These are phyloP conservation scores for Zaprionus kolodkinae DNA, from an alignment of 1,140 invertebrate genomes.

Conservation along the genomic window DNA sequence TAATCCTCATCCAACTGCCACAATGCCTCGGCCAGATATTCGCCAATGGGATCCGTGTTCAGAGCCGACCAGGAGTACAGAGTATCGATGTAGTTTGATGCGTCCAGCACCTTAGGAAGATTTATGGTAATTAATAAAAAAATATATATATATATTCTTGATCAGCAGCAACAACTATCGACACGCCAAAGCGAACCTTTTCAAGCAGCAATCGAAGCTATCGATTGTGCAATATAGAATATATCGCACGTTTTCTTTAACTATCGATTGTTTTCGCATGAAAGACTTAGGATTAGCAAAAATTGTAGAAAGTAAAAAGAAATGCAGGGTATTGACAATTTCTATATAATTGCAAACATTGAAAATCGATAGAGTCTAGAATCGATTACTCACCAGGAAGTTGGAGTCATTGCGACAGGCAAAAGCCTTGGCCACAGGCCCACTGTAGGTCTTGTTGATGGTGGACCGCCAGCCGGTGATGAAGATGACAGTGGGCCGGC, in stretches of 20 bases:
- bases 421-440: conserved; percentile 50
- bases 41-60: conserved; percentile 69
- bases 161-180: no score
- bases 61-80: conserved; percentile 70
- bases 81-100: conserved; percentile 63
- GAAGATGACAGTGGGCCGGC: conserved; percentile 35
- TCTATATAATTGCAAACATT: no score
- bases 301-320: no score
- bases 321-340: no score
- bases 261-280: no score
- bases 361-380: no score
- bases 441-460: conserved; percentile 41
- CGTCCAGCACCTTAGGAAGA: conserved; percentile 50
- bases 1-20: conserved; percentile 41
- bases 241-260: no score
- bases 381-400: conserved; percentile 43
- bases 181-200: no score
- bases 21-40: conserved; percentile 56
- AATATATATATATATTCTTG: no score
- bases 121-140: neutral
- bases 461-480: conserved; percentile 51
- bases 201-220: no score
- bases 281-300: no score
- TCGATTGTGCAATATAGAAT: no score
- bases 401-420: conserved; percentile 55